Conservation (phyloP, 2,888 invertebrate genomes). For the Drosophila formosana region DNA sequence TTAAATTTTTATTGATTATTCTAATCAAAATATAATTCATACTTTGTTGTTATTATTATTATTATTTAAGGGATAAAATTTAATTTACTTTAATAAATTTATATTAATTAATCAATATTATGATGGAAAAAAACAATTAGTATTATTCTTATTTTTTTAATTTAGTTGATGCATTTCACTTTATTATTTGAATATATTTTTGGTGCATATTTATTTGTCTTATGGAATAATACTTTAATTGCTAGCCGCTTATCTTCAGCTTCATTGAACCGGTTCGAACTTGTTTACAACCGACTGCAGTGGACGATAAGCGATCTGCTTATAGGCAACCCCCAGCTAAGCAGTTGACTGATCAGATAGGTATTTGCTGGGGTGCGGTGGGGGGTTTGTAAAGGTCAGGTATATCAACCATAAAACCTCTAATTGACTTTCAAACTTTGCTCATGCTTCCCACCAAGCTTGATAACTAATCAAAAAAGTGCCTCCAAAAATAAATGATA, state of each 20-base stretch:
- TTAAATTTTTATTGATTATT: background rate
- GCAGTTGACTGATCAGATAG: background rate
- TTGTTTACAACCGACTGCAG: constrained; percentile 60
- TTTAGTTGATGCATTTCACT: background rate
- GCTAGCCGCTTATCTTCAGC: constrained; percentile 18
- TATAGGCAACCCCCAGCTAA: constrained; percentile 15
- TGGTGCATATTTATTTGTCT: background rate
- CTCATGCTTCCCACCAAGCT: constrained; percentile 6
- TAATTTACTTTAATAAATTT: too few relatives aligned
- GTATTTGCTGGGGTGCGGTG: background rate
- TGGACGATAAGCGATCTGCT: constrained; percentile 50
- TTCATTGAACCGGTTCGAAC: constrained; percentile 30
- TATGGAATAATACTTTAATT: constrained; percentile 7
- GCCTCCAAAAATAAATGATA: constrained; percentile 21
- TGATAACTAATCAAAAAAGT: constrained; percentile 44
- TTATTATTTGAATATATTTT: too few relatives aligned
- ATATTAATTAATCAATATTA: too few relatives aligned
- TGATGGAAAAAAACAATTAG: too few relatives aligned
- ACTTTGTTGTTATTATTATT: too few relatives aligned
- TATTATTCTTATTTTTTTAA: too few relatives aligned
- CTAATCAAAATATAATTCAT: too few relatives aligned
- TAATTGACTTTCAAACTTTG: constrained; percentile 68
- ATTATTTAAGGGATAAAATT: too few relatives aligned
- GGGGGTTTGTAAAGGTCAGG: constrained; percentile 14
- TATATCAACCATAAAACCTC: constrained; percentile 33